A percentile compares a stretch with the other conserved stretches of the same genome.
phyloP scores from a whole-genome alignment of 2,113 vertebrate species.

The Seriola quinqueradiata region DNA sequence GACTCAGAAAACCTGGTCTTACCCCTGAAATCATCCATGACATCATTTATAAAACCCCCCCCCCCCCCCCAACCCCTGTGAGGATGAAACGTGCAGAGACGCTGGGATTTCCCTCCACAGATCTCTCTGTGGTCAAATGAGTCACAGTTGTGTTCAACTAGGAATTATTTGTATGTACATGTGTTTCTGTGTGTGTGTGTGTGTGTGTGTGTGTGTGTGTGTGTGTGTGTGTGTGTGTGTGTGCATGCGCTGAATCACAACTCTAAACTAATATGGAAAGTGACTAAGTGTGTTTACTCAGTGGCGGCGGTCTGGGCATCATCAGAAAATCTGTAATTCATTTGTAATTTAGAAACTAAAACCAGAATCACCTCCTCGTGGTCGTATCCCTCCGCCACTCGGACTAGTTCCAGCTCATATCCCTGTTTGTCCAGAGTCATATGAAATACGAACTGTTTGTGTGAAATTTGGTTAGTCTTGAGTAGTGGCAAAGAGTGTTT shows the following conservation, averaged over 20 bases:
- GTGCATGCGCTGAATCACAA: no score
- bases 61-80: not conserved
- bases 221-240: no score
- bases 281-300: not conserved
- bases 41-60: not conserved
- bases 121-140: slow-evolving; percentile 23
- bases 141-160: slow-evolving; percentile 5
- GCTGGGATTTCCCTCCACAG: slow-evolving; percentile 16
- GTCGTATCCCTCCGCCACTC: no score
- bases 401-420: no score
- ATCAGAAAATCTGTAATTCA: not conserved
- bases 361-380: no score
- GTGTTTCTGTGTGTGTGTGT: not conserved
- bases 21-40: not conserved
- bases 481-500: no score
- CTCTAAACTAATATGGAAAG: not conserved
- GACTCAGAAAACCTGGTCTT: not conserved
- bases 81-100: not conserved
- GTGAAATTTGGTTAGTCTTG: no score
- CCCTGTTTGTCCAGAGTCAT: no score
- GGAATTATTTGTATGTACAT: not conserved
- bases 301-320: not conserved
- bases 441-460: no score
- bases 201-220: no score
- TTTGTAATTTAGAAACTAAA: no score